phyloP scores from a whole-genome alignment of 2,797 vertebrate species.

The Aeoliscus strigatus region DNA sequence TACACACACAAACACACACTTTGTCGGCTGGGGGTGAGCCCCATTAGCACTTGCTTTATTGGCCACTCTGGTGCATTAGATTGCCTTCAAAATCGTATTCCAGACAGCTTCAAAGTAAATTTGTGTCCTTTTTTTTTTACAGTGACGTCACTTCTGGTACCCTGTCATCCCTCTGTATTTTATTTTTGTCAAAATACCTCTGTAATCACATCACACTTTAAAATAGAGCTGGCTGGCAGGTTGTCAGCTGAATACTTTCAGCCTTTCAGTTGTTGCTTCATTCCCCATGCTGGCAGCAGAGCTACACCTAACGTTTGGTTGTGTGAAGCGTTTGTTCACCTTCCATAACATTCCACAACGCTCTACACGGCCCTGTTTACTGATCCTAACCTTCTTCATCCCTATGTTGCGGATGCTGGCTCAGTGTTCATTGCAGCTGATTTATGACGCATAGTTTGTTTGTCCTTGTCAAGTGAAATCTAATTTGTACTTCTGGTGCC shows the following conservation, averaged over 20 bases:
- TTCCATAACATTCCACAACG: conserved; percentile 27
- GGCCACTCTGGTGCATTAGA: too few relatives aligned
- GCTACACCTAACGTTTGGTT: conserved; percentile 19
- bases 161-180: too few relatives aligned
- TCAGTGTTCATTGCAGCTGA: too few relatives aligned
- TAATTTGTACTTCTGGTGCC: conserved; percentile 23
- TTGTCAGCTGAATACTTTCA: conserved; percentile 24
- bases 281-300: conserved; percentile 25
- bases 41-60: too few relatives aligned
- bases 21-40: too few relatives aligned
- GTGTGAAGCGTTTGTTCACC: conserved; percentile 27
- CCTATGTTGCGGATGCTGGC: too few relatives aligned
- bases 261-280: conserved; percentile 19
- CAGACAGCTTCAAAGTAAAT: too few relatives aligned
- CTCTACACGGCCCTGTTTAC: conserved; percentile 20
- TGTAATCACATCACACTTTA: too few relatives aligned
- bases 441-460: conserved; percentile 43
- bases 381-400: neutral
- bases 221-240: conserved; percentile 16
- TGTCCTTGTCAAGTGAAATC: conserved; percentile 28
- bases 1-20: neutral
- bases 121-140: too few relatives aligned
- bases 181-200: too few relatives aligned
- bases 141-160: too few relatives aligned
- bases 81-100: too few relatives aligned